Evolutionary conservation across 2,888 invertebrate genomes (phyloP), one percentile per base, ranked within the genome.

Genomic region (Eubasilissa splendida): DNA sequence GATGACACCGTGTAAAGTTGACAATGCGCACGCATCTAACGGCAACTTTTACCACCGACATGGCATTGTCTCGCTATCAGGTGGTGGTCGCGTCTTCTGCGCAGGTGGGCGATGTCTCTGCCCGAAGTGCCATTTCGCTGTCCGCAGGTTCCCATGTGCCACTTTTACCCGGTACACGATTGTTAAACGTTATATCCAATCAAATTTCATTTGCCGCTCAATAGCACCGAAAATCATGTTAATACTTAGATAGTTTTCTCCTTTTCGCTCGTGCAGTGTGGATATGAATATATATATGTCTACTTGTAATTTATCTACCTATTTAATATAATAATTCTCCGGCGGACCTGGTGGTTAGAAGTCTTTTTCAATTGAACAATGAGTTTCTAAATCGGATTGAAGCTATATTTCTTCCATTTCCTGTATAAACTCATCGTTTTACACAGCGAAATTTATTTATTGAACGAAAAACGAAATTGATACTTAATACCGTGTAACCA

Each of bases 131-230:
- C n/a, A 14, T 14, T 9, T 14, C 9, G 14, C n/a, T 60, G 60
- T 42, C 42, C 54, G 70, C 71, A 58, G 5, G 31, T 73, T 73
- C 71, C 56, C 71, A 73, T 73, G 71, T 73, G 11, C 71, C 42
- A 73, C 71, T 73, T 73, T 7, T 56, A 56, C 58, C 71, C 31
- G 56, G 56, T 58, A 56, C 31, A 10, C 56, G 58, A 73, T 56
- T 73, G 71, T 56, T 73, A 42, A 70, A 52, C 50, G 14, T 70
- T 53, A 70, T 70, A 70, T 14, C 54, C 70, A 70, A 70, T 70
- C 14, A 70, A 50, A 70, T 22, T 52, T 70, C 31, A 14, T 52
- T 53, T 70, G 22, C 53, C 31, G 42, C 42, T 63, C 31, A 63
- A 63, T 63, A 63, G 42, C 42, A 33, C 31, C 42, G 12, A 63